Evolutionary conservation across 2,888 invertebrate genomes (phyloP).

Genomic region (Chalcis sispes): DNA sequence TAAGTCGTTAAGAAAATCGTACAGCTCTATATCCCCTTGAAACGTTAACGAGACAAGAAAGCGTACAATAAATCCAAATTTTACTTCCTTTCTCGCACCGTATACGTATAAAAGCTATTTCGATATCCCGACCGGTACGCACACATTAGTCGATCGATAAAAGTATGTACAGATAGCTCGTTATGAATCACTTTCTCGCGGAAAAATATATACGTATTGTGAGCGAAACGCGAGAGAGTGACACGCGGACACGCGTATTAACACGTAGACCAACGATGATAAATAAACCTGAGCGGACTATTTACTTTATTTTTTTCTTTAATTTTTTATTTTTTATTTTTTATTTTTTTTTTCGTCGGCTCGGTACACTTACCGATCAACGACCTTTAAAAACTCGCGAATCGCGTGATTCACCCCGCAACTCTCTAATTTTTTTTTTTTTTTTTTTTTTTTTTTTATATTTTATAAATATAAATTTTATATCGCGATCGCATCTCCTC

Average conservation of each 20-base stretch:
- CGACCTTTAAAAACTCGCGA: background rate
- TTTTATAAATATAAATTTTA: conserved; percentile 2
- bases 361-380: background rate
- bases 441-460: too few species aligned
- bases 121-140: conserved; percentile 13
- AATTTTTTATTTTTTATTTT: too few species aligned
- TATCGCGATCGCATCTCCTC: background rate
- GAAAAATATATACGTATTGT: too few species aligned
- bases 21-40: background rate
- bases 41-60: conserved; percentile 23
- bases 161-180: background rate
- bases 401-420: background rate
- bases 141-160: too few species aligned
- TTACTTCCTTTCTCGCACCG: background rate
- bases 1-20: background rate
- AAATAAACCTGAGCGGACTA: background rate
- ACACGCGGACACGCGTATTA: background rate
- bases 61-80: conserved; percentile 20
- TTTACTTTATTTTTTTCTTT: too few species aligned
- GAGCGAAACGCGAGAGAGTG: conserved; percentile 18
- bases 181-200: conserved; percentile 37
- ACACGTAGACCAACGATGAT: too few species aligned
- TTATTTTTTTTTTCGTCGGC: background rate
- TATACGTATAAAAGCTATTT: conserved; percentile 12
- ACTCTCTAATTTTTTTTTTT: too few species aligned